phyloP scores from a whole-genome alignment of 1,140 invertebrate genomes.

The Plodia interpunctella region DNA sequence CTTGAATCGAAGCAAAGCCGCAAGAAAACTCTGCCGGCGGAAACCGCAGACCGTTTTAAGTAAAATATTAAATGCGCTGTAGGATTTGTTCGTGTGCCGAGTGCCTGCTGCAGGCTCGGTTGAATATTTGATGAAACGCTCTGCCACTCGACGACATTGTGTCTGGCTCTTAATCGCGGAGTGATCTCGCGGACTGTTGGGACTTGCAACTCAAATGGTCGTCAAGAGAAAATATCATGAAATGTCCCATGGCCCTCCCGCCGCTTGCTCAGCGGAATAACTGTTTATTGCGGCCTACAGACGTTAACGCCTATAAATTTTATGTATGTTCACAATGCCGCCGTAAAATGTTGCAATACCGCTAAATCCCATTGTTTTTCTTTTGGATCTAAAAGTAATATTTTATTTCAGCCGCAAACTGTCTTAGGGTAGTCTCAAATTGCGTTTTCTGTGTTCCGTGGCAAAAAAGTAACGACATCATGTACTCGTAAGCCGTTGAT shows the following conservation, averaged over 20 bases:
- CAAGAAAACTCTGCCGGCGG: constrained; percentile 49
- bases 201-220: constrained; percentile 23
- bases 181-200: constrained; percentile 34
- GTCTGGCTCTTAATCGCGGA: constrained; percentile 53
- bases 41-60: constrained; percentile 62
- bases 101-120: constrained; percentile 28
- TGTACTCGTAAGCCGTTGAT: constrained; percentile 23
- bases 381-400: constrained; percentile 51
- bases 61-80: constrained; percentile 64
- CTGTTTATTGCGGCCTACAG: constrained; percentile 61
- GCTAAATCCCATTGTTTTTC: constrained; percentile 63
- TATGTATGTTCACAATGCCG: constrained; percentile 58
- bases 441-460: constrained; percentile 22
- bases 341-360: constrained; percentile 66
- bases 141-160: constrained; percentile 34
- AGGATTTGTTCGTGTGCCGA: constrained; percentile 44
- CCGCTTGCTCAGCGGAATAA: constrained; percentile 43
- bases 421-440: constrained; percentile 33
- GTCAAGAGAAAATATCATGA: constrained; percentile 47
- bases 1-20: constrained; percentile 46
- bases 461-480: constrained; percentile 9
- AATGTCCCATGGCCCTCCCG: constrained; percentile 35
- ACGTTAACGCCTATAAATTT: constrained; percentile 68
- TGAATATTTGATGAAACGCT: constrained; percentile 60
- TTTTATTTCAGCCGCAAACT: constrained; percentile 30